Conservation (phyloP, 2,113 vertebrate species). For the Mesoclemmys tuberculata region DNA sequence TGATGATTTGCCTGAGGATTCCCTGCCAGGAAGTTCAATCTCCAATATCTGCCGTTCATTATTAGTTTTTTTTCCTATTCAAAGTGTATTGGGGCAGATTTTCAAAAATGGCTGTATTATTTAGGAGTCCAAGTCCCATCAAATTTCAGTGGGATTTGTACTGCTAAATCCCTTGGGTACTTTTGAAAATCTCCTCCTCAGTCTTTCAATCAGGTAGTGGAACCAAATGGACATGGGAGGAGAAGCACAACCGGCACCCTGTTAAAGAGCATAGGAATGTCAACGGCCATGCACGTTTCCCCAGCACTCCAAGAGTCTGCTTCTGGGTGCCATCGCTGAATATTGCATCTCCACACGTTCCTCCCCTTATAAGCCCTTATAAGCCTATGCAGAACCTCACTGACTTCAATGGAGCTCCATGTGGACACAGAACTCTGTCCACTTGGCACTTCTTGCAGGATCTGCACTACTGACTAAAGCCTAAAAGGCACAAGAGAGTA, state of each 20-base stretch:
- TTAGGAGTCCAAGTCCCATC: neutral
- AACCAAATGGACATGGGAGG: neutral
- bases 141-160: neutral
- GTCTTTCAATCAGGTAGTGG: neutral
- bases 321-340: neutral
- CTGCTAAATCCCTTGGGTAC: neutral
- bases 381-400: neutral
- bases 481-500: neutral
- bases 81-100: neutral
- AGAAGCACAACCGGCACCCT: neutral
- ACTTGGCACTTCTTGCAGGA: neutral
- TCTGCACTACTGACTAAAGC: neutral
- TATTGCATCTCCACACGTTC: neutral
- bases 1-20: neutral
- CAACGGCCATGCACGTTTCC: neutral
- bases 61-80: neutral
- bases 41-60: neutral
- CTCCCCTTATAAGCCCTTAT: neutral
- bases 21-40: neutral
- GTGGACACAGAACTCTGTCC: neutral
- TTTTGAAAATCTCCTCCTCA: neutral
- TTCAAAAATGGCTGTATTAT: neutral
- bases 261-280: neutral
- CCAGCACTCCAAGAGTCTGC: neutral
- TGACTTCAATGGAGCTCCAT: neutral